Conservation (phyloP, 2,888 invertebrate species). For the Geophilus truncorum region DNA sequence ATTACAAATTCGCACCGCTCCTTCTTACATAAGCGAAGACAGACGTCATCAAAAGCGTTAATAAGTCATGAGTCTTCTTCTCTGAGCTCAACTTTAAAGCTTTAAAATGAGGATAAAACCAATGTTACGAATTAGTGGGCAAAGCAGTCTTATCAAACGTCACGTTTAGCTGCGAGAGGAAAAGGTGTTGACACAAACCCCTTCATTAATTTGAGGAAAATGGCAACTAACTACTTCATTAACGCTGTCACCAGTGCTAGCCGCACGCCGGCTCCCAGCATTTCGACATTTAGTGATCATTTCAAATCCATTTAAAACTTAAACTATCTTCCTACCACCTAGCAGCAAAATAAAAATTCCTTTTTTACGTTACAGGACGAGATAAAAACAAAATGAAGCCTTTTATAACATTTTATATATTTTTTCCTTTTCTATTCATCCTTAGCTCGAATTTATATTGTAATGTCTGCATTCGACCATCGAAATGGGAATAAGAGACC, state of each 20-base stretch:
- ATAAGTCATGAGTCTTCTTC: not conserved
- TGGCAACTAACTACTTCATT: slow-evolving; percentile 7
- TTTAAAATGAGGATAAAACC: slow-evolving; percentile 3
- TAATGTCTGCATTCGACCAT: not conserved
- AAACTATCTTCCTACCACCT: not conserved
- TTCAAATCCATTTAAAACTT: not conserved
- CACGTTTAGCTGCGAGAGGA: not conserved
- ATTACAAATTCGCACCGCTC: not conserved
- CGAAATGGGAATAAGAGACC: not conserved
- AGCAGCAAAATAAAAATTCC: too few species aligned
- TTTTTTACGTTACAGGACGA: too few species aligned
- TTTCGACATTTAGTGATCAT: not conserved
- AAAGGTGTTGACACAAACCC: slow-evolving; percentile 11
- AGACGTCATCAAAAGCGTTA: not conserved
- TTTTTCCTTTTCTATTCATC: not conserved
- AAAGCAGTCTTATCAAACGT: slow-evolving; percentile 17
- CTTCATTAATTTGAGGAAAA: slow-evolving; percentile 14
- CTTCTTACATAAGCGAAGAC: not conserved
- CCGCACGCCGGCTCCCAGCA: not conserved
- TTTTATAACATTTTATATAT: not conserved
- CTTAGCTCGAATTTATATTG: not conserved
- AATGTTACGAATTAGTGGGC: slow-evolving; percentile 11
- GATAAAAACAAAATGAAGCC: not conserved
- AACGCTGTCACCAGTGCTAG: not conserved
- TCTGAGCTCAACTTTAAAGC: not conserved